Base-by-base conservation (phyloP, 1,140 invertebrate species). In the Helicoverpa zea region DNA sequence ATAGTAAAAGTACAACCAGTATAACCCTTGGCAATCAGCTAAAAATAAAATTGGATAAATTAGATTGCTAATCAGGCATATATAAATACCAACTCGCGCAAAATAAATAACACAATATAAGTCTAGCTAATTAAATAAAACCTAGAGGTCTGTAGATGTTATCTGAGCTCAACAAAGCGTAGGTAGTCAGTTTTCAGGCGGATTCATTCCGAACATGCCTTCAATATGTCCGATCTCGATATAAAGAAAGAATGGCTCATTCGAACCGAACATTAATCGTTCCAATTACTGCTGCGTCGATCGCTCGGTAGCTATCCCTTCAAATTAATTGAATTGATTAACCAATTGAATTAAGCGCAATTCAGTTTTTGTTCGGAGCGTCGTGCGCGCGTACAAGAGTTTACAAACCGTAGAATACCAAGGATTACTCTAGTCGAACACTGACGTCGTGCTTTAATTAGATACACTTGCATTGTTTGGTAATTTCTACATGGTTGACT, bases 311-410 rank as follows among this genome's bases (percentile, higher is more conserved):
- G 89, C 87, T 90, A 91, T 92, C 88, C 83, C 83, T 90, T 92
- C 86, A 90, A 92, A 91, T 92, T 92, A 92, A 94, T 89, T 89
- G 88, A 89, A 92, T 91, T 93, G 91, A 94, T 93, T 88, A 89
- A 88, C 91, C 90, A 92, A 94, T 92, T 93, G 86, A 87, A 88
- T 92, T 90, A 87, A 83, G 84, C 83, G 85, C 88, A 88, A 87
- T 89, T 90, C 70, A 83, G 88, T 92, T 92, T 91, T 92, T 90
- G 86, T 85, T 81, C 81, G 75, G 79, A 83, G 84, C 81, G 35
- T 80, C 79, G 56, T 79, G 72, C 80, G 80, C 59, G 59, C 18
- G 66, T 49, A 83, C 78, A 84, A 77, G 81, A 64, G 77, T 80
- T 85, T 84, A 83, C 79, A 49, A 68, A 79, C 49, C 61, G 75